phyloP scores from a whole-genome alignment of 2,797 vertebrate genomes.

The Galagoides demidoff region DNA sequence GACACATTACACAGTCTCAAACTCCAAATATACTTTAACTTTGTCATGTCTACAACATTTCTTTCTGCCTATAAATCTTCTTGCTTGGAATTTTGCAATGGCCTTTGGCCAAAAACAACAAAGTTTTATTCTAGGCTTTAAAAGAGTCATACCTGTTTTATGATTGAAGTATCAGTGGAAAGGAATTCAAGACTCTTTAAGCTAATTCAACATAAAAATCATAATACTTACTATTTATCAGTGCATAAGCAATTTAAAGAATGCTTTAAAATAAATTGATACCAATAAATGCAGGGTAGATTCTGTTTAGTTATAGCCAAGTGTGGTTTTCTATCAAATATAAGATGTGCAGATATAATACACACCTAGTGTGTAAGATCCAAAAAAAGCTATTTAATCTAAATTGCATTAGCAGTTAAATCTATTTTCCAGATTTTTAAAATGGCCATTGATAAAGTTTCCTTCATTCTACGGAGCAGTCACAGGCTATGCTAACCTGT shows the following conservation, averaged over 20 bases:
- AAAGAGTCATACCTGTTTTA: conserved; percentile 62
- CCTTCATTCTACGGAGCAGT: not conserved
- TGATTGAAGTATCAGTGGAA: conserved; percentile 23
- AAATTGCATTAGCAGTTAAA: conserved; percentile 5
- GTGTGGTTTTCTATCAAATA: not conserved
- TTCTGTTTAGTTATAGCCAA: not conserved
- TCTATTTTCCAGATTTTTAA: not conserved
- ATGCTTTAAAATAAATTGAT: conserved; percentile 49
- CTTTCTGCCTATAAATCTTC: conserved; percentile 51
- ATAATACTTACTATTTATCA: conserved; percentile 32
- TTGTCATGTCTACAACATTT: not conserved
- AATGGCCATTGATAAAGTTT: not conserved
- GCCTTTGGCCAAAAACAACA: conserved; percentile 40
- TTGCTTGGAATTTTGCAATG: conserved; percentile 31
- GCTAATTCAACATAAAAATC: conserved; percentile 50
- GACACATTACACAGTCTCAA: not conserved
- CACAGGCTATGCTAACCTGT: not conserved
- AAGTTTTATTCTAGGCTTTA: not conserved
- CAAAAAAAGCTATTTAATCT: conserved; percentile 20
- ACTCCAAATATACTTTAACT: conserved; percentile 50
- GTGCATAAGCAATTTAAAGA: conserved; percentile 39
- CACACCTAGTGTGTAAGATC: not conserved
- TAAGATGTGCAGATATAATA: not conserved
- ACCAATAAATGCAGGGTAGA: not conserved
- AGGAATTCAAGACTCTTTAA: conserved; percentile 57